Conservation (phyloP, 2,797 vertebrate species). For the Hylomyscus alleni region DNA sequence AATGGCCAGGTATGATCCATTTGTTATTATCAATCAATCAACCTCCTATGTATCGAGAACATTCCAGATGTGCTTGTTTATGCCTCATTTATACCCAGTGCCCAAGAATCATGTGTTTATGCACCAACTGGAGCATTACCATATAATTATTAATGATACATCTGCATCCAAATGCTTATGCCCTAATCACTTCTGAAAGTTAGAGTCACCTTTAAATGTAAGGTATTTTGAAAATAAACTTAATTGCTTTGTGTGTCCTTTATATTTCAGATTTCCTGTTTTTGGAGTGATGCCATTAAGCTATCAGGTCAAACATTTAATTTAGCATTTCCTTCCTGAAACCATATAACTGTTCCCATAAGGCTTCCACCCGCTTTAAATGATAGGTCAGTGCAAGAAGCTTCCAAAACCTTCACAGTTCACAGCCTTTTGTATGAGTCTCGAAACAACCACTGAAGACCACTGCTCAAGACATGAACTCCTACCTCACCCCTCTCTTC, state of each 20-base stretch:
- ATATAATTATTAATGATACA: slow-evolving; percentile 68
- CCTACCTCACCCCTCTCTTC: background rate
- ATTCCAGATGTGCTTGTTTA: slow-evolving; percentile 78
- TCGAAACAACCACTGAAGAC: background rate
- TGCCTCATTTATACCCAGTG: slow-evolving; percentile 76
- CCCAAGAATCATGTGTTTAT: slow-evolving; percentile 68
- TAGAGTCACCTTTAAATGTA: slow-evolving; percentile 33
- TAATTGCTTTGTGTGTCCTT: background rate
- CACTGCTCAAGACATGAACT: background rate
- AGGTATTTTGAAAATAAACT: background rate
- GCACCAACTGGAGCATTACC: slow-evolving; percentile 59
- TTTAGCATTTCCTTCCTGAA: slow-evolving; percentile 24
- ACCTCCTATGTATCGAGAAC: background rate
- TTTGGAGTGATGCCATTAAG: background rate
- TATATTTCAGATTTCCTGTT: background rate
- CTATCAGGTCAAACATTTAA: background rate
- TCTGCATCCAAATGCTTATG: slow-evolving; percentile 6
- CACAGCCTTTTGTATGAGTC: background rate
- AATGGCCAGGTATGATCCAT: slow-evolving; percentile 56
- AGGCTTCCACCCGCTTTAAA: background rate
- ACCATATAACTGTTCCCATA: background rate
- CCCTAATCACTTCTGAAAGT: slow-evolving; percentile 35
- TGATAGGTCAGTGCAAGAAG: background rate
- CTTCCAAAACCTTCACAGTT: background rate
- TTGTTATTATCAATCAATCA: slow-evolving; percentile 71